Base-by-base conservation (phyloP, 1,140 invertebrate genomes). In the Sarcophaga bullata region DNA sequence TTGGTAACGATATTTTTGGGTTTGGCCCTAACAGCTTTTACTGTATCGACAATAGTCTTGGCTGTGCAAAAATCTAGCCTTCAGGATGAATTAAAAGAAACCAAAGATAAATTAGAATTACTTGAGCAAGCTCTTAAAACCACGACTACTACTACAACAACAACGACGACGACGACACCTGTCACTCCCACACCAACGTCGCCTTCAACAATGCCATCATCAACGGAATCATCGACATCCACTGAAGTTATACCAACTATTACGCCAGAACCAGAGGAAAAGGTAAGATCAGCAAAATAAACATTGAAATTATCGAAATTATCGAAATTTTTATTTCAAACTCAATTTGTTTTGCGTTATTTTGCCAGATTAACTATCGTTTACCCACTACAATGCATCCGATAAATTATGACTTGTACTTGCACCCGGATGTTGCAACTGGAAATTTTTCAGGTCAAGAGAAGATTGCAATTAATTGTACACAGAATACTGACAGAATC, bases 391-490 rank as follows among this genome's bases (percentile, higher is more conserved):
- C 93, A 80, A 91, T 96, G 0, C 89, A 91, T 11, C 97, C 97
- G 0, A 85, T 92, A 5, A 93, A 94, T 85, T 98, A 98, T 88
- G 93, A 96, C 84, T 89, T 98, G 1, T 93, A 92, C 17, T 90
- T 98, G 47, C 91, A 94, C 85, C 96, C 97, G 0, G 91, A 97
- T 86, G 89, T 97, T 17, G 90, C 92, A 46, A 91, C 91, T 6
- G 95, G 94, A 0, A 92, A 91, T 1, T 97, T 96, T 87, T 87
- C 89, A 84, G 96, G 96, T 0, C 91, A 90, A 62, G 95, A 96
- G 0, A 92, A 90, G 15, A 96, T 97, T 10, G 89, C 91, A 13
- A 89, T 97, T 25, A 89, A 92, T 10, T 90, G 94, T 3, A 85
- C 89, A 0, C 85, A 92, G 62, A 84, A 90, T 9, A 93, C 92